These are phyloP conservation scores for Cephus runcator DNA, from an alignment of 2,888 invertebrate species.

Conservation along the genomic window DNA sequence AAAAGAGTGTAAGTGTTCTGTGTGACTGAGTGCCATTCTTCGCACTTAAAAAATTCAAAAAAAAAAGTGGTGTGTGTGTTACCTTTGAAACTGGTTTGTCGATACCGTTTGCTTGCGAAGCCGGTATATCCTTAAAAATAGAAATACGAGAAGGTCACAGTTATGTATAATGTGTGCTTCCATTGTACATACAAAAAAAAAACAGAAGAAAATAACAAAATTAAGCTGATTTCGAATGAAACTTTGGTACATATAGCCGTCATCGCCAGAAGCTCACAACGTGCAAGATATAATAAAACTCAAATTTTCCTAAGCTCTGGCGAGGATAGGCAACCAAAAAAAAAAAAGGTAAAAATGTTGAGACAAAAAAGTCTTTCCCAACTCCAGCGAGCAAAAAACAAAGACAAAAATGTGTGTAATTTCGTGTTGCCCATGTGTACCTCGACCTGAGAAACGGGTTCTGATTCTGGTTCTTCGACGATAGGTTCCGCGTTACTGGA, in stretches of 20 bases:
- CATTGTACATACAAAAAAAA: neutral
- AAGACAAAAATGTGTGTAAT: neutral
- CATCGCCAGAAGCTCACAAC: neutral
- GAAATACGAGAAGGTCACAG: conserved; percentile 35
- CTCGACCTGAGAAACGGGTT: conserved; percentile 43
- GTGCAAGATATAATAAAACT: neutral
- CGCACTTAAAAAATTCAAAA: neutral
- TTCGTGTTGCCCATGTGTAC: conserved; percentile 42
- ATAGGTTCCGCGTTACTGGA: conserved; percentile 49
- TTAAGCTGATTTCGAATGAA: neutral
- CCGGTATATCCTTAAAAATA: conserved; percentile 54
- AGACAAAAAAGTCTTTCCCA: neutral
- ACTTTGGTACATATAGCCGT: neutral
- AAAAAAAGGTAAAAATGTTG: neutral
- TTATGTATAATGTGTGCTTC: neutral
- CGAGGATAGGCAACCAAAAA: neutral
- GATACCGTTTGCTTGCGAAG: conserved; percentile 60
- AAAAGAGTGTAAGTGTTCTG: neutral
- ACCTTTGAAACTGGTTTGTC: conserved; percentile 59
- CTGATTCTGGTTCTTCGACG: conserved; percentile 49
- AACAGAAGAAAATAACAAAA: neutral
- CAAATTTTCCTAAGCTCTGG: neutral
- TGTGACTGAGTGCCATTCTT: neutral
- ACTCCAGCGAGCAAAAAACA: neutral
- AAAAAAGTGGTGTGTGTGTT: conserved; percentile 27